Evolutionary conservation across 1,140 invertebrate genomes (phyloP), one percentile per base, ranked within the genome.

Genomic region (Stegodyphus mimosarum): DNA sequence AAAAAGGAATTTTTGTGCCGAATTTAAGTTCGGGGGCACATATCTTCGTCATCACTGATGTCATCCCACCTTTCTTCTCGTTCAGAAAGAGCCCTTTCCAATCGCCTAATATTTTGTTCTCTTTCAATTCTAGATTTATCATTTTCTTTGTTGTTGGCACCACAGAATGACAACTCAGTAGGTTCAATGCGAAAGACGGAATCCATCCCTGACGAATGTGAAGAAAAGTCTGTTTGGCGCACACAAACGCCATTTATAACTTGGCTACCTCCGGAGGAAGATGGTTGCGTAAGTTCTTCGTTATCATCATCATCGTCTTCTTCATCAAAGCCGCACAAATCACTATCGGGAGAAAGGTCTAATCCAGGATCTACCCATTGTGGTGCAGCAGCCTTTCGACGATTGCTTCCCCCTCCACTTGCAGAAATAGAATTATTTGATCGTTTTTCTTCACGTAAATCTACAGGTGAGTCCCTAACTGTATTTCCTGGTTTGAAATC

Each of bases 301-400:
- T 93, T 93, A 92, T 92, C 79, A 91, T 92, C 89, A 60, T 87
- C 87, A 60, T 88, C 87, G 15, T 81, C 85, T 5, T 87, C 83
- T n/a, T 88, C 86, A 13, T 88, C 87, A 71, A 75, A 88, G 64
- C 88, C 86, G 51, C 77, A 73, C 4, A 87, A 15, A 50, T 87
- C 86, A 76, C 86, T 87, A 66, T 87, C 86, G 6, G 78, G 78
- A 33, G 88, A 89, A 87, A 96, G 94, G 89, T 96, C 95, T 93
- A 95, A 95, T 75, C 97, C 96, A 5, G 96, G 97, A 90, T 98
- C 98, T 0, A 99, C 96, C 96, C 97, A 98, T 91, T 99, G 97
- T 0, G 98, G 98, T 51, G 96, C 96, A 0, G 96, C 96, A 0
- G 97, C 95, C 91, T 99, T 99, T 81, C 97, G 92, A 83, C 97